These are phyloP conservation scores for Ciconia maguari DNA, from an alignment of 2,113 vertebrate species.

Conservation along the genomic window DNA sequence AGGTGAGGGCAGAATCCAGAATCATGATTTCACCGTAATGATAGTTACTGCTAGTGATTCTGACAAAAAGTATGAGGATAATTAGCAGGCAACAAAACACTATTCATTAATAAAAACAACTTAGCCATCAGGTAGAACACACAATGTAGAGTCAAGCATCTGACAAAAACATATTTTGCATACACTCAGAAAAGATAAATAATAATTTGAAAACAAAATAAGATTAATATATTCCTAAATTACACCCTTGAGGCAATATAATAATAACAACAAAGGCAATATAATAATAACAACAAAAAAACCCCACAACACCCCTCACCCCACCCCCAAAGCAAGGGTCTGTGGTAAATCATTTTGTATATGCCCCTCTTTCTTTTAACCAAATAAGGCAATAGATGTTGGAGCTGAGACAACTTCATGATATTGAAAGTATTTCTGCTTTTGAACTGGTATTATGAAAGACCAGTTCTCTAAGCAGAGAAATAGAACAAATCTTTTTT, in stretches of 20 bases:
- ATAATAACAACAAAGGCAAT: background rate
- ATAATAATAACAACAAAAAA: background rate
- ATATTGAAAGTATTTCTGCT: background rate
- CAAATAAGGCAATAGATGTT: background rate
- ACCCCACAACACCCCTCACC: accelerated
- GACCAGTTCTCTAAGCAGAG: background rate
- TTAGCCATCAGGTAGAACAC: background rate
- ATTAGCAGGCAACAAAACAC: background rate
- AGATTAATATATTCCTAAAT: background rate
- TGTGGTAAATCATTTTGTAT: background rate
- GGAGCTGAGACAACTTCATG: background rate
- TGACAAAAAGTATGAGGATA: background rate
- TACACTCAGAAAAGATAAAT: background rate
- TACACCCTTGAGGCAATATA: background rate
- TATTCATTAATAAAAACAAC: background rate
- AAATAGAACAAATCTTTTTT: background rate
- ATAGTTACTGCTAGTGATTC: background rate
- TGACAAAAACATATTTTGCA: background rate
- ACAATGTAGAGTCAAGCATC: background rate
- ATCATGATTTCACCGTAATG: background rate
- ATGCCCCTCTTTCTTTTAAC: background rate
- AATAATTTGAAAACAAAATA: background rate
- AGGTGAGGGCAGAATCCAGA: background rate
- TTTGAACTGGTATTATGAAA: background rate
- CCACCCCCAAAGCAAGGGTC: background rate